Evolutionary conservation across 2,113 vertebrate species (phyloP), one percentile per base, ranked within the genome.

Genomic region (Labrus mixtus): DNA sequence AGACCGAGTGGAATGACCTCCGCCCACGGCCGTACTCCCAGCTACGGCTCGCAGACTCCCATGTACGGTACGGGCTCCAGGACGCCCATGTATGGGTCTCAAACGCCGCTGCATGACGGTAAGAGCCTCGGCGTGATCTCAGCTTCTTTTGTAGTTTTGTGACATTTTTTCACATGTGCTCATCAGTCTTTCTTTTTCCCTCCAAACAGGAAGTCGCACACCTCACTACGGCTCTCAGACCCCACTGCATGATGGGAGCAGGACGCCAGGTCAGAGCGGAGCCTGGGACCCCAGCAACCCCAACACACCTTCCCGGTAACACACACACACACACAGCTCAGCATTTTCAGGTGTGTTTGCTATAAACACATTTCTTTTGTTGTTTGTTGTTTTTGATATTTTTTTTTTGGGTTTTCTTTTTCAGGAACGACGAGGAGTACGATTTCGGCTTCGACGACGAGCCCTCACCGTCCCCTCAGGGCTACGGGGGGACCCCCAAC

Each of bases 241-340:
- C 0, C 97, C 97, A 0, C 78, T 97, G 84, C 97, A 98, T 20
- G 97, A 98, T 19, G 97, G 97, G 65, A 98, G 96, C 92, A 94
- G 97, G 69, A 98, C 97, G 0, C 97, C 97, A 0, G 97, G 97
- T 1, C 97, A 98, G 91, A 98, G 97, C 4, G 97, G 97, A 0
- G 97, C 97, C 6, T 98, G 97, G 97, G 97, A 98, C 86, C 97
- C 97, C 58, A 97, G 94, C 82, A 98, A 97, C 89, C 96, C 97
- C 80, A 98, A 98, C 90, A 98, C 97, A 0, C 97, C 97, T 0
- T 98, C 97, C 72, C 94, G 97, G 97, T 97, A 77, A 15, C 57
- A 55, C 46, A n/a, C 55, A 60, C 43, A 23, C 53, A 29, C 29
- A 36, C 13, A 20, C 2, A 63, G 11, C 3, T 41, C 19, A 22